Base-by-base conservation (phyloP, 2,113 vertebrate genomes). In the Corythoichthys intestinalis region DNA sequence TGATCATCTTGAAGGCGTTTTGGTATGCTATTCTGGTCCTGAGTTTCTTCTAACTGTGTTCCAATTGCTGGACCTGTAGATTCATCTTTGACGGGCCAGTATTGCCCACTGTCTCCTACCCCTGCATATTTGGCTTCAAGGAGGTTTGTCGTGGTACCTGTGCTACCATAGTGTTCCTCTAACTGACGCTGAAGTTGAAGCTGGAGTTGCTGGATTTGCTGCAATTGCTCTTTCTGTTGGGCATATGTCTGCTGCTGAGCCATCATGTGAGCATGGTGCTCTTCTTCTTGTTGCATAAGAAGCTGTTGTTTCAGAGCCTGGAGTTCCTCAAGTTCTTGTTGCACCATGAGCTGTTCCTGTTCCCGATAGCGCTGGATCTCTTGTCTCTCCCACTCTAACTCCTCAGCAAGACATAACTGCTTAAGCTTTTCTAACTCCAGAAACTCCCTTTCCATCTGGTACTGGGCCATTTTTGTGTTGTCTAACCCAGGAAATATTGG, bases 291-390 rank as follows among this genome's bases (percentile, higher is more conserved):
- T 67, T 98, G 97, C 72, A 94, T 89, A 34, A 98, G 92, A 28
- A 99, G 95, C 75, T 99, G 96, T 67, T 98, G 96, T 83, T 98
- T 98, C 89, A 99, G 94, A 34, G 93, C 94, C 65, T 98, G 97
- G 54, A 99, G 89, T 71, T 99, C 97, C 71, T 98, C 96, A 12
- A 99, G 92, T 79, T 99, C 98, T 72, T 96, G 94, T 80, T 98
- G 97, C 50, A 99, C 95, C 91, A 99, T 96, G 50, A 98, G 76
- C 62, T 98, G 96, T 81, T 99, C 97, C 67, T 99, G 96, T 80
- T 98, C 97, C 70, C 96, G 93, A 82, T 96, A 98, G 74, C 96
- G 94, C 74, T 99, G 96, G 66, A 99, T 99, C 90, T 99, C 96
- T 65, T 97, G 96, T 57, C 97, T 95, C 73, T 99, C 96, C 94